A percentile compares a stretch with the other conserved stretches of the same genome.
Conservation (phyloP, 2,113 vertebrate species). For the Phalacrocorax aristotelis region DNA sequence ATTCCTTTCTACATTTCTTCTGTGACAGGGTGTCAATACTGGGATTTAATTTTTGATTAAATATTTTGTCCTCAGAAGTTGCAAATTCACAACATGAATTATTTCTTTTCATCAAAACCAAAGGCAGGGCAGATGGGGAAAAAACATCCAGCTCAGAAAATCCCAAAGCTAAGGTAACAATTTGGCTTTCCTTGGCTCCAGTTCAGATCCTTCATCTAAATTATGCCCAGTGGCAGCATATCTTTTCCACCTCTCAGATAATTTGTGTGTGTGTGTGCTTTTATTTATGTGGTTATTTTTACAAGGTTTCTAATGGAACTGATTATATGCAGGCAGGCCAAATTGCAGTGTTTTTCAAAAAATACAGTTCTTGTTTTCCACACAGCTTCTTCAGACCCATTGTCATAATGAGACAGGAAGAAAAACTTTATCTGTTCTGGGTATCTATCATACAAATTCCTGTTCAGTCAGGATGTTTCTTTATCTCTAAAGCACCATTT, state of each 20-base stretch:
- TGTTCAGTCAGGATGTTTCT: neutral
- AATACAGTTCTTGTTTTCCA: neutral
- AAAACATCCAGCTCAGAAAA: neutral
- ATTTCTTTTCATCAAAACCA: neutral
- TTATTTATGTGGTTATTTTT: neutral
- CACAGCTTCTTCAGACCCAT: neutral
- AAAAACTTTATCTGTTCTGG: neutral
- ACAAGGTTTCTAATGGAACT: neutral
- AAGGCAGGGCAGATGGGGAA: neutral
- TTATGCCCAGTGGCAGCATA: neutral
- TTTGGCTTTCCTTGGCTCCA: neutral
- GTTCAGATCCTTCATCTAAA: neutral
- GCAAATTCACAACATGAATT: neutral
- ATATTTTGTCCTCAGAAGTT: neutral
- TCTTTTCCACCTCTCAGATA: neutral
- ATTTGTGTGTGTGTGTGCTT: neutral
- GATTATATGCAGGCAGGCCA: neutral
- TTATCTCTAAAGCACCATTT: neutral
- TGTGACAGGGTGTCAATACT: neutral
- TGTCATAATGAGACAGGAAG: neutral
- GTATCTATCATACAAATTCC: neutral
- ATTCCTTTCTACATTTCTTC: neutral
- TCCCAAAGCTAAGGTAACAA: neutral
- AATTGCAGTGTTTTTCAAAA: neutral
- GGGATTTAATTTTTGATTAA: neutral